Percentiles rank a stretch among this genome's conserved stretches.
Evolutionary conservation across 2,797 vertebrate species (phyloP).

Genomic region (Phoebastria nigripes): DNA sequence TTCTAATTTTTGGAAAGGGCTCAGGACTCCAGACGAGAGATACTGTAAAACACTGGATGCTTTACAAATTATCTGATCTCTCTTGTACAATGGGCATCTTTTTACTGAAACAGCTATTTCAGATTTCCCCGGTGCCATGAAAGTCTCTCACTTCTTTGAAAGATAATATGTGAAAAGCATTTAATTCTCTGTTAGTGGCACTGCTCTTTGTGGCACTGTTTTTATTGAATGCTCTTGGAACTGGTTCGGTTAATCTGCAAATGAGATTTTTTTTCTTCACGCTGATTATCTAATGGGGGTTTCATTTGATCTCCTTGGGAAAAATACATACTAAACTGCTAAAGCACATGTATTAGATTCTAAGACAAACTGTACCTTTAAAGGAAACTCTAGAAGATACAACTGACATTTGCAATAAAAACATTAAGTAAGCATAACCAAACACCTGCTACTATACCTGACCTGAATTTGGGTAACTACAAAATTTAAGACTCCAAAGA

Average conservation of each 20-base stretch:
- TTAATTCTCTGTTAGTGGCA: background rate
- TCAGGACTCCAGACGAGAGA: background rate
- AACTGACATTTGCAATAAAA: background rate
- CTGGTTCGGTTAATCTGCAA: slow-evolving; percentile 1
- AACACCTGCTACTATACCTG: background rate
- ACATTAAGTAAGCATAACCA: background rate
- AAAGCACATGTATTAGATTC: background rate
- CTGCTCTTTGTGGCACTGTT: background rate
- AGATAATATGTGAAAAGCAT: background rate
- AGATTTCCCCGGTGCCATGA: background rate
- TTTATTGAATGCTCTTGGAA: slow-evolving; percentile 1
- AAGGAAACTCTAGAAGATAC: slow-evolving; percentile 28
- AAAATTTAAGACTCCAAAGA: background rate
- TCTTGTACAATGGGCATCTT: background rate
- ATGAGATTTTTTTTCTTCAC: background rate
- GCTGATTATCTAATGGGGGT: slow-evolving; percentile 5
- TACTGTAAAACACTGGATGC: background rate
- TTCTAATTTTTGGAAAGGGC: background rate
- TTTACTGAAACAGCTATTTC: background rate
- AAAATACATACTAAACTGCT: background rate
- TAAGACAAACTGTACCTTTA: background rate
- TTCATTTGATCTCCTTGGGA: slow-evolving; percentile 60
- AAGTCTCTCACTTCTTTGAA: background rate
- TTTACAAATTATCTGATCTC: background rate
- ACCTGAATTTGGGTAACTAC: background rate